Base-by-base conservation (phyloP, 2,113 vertebrate species). In the Lepisosteus oculatus region DNA sequence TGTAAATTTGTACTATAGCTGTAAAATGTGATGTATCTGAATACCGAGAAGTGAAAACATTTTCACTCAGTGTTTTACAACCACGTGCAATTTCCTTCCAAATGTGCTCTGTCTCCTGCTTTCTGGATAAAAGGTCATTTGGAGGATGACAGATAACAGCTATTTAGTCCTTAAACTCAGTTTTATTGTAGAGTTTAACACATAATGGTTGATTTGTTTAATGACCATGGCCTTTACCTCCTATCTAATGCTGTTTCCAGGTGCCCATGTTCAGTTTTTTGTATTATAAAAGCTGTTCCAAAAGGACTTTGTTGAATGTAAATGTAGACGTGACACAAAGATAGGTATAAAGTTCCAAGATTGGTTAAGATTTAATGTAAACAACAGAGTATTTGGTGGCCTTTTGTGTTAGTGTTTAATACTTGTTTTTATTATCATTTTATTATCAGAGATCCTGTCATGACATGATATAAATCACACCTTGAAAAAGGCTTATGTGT, bases 291-390 rank as follows among this genome's bases (percentile, higher is more conserved):
- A 71, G 41, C 55, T 90, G 87, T 91, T 91, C 88, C 87, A 90
- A 91, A 92, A 92, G 91, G 90, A 92, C 90, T 91, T 92, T 89
- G 90, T 90, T 93, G 91, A 93, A 93, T 93, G 91, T 92, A 85
- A 86, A 72, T 67, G 75, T 78, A 77, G 76, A 87, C 77, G 84
- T 77, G 84, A 85, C 81, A 75, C 84, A 81, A 84, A 82, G 82
- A 83, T 80, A 82, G 79, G 81, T 78, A 83, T 79, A 81, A 5
- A 5, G 47, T 29, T 8, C 81, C 70, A 72, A 78, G 82, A 78
- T 78, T 72, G 79, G 83, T 83, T 81, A 84, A 72, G 81, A 75
- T 79, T 55, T 55, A 57, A 74, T 80, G 82, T 76, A 57, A 61
- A 78, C 77, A 75, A 78, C 76, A 73, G 79, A 81, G 74, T 13